phyloP scores from a whole-genome alignment of 2,113 vertebrate genomes.

The Pseudorectes ferrugineus region DNA sequence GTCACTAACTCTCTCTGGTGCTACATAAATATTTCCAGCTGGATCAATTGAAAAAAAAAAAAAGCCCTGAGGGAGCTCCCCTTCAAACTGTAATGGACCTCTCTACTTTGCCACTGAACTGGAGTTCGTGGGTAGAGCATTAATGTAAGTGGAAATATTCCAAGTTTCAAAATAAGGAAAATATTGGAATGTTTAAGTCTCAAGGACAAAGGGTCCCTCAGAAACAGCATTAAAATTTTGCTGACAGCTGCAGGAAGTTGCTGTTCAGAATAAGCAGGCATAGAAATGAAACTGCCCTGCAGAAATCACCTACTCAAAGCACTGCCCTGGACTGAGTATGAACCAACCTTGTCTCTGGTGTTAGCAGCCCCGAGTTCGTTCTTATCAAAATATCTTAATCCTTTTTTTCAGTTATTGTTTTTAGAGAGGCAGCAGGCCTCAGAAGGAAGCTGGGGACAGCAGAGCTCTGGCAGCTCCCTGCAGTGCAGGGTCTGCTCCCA shows the following conservation, averaged over 20 bases:
- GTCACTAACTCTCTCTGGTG: conserved; percentile 72
- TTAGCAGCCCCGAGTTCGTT: not conserved
- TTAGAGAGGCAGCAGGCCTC: not conserved
- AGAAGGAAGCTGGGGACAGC: not conserved
- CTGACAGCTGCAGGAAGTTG: not conserved
- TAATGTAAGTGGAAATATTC: not conserved
- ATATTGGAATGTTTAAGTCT: not conserved
- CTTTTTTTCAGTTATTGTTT: not conserved
- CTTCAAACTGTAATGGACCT: conserved; percentile 72
- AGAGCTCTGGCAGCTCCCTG: not conserved
- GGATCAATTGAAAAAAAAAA: conserved; percentile 64
- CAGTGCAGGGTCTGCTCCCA: not conserved
- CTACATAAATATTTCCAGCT: conserved; percentile 75
- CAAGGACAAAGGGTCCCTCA: not conserved
- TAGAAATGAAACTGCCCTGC: not conserved
- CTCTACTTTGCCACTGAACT: conserved; percentile 78
- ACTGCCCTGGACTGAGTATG: not conserved
- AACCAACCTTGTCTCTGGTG: not conserved
- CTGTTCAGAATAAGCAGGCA: not conserved
- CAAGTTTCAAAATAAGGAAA: not conserved
- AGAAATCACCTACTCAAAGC: not conserved
- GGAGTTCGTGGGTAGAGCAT: not conserved
- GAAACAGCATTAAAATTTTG: not conserved
- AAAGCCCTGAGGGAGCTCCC: conserved; percentile 75
- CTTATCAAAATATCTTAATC: not conserved